Base-by-base conservation (phyloP, 1,140 invertebrate genomes). In the Drosophila biarmipes region DNA sequence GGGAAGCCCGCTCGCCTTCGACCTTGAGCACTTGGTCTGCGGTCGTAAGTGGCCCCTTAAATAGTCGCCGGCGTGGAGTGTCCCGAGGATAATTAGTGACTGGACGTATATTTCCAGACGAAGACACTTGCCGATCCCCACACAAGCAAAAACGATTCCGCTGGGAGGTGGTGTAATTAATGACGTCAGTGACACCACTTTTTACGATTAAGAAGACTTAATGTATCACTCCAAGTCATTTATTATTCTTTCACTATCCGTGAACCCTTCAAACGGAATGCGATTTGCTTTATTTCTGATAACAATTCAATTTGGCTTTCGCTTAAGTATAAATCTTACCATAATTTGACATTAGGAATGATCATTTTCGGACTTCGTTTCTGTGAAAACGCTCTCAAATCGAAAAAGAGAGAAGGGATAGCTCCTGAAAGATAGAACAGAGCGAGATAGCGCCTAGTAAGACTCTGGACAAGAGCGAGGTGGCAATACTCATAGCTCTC, bases 81-180 rank as follows among this genome's bases (percentile, higher is more conserved):
- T 73, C 49, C 64, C 35, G 31, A 31, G 71, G 34, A 61, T 63
- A 74, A 74, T 74, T 73, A 74, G 68, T 62, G 56, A 74, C 69
- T 54, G 19, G 51, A 40, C 57, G 55, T 42, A 55, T 42, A 49
- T 73, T 59, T 51, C 10, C 43, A 66, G 17, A 37, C 11, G 5
- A 10, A 34, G 31, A 48, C 58, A 63, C 46, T 62, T 15, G 46
- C 5, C n/a, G 14, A 7, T 1, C 24, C 24, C 24, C 24, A 24
- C 24, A 14, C 11, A 14, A 29, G 19, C 2, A 17, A 35, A n/a
- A 15, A 34, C 49, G 6, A 17, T 17, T 27, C 5, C 7, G 14
- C 1, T 24, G 49, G 21, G 21, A n/a, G 43, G 0, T 15, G 27
- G 17, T 12, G 8, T 62, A 31, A 57, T 40, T 38, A 11, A 58